phyloP scores from a whole-genome alignment of 1,140 invertebrate species.

The Drosophila dunni region DNA sequence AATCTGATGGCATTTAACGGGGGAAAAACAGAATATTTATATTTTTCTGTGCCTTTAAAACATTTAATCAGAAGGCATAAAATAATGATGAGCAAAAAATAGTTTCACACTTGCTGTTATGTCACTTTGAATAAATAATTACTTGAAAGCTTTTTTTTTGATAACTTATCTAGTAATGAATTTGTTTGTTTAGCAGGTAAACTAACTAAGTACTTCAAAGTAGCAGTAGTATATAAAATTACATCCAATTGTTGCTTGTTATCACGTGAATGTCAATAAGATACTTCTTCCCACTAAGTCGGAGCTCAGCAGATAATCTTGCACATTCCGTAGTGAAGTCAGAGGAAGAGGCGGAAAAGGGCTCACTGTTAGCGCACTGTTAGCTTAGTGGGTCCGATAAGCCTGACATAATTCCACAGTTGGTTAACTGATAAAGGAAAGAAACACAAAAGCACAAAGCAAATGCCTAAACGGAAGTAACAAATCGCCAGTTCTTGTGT shows the following conservation, averaged over 20 bases:
- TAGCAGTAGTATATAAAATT: not conserved
- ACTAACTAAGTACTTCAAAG: not conserved
- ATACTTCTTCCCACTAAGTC: conserved; percentile 13
- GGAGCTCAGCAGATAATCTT: conserved; percentile 25
- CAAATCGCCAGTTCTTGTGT: not conserved
- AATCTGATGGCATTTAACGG: not conserved
- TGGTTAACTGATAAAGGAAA: conserved; percentile 45
- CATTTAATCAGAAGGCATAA: not conserved
- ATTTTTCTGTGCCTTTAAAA: not conserved
- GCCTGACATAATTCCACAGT: conserved; percentile 50
- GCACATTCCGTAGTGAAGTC: conserved; percentile 1
- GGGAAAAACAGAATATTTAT: not conserved
- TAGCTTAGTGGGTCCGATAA: conserved; percentile 47
- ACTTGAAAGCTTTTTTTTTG: too few relatives aligned
- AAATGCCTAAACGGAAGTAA: conserved; percentile 41
- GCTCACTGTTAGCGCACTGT: conserved; percentile 49
- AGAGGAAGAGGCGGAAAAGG: not conserved
- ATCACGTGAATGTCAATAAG: conserved; percentile 27
- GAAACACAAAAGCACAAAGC: not conserved
- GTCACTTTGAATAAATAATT: too few relatives aligned
- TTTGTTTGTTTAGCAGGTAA: not conserved
- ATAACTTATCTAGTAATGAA: not conserved
- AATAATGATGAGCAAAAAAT: too few relatives aligned
- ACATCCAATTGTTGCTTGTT: conserved; percentile 4
- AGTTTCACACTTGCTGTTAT: too few relatives aligned